Base-by-base conservation (phyloP, 1,140 invertebrate genomes). In the Arctopsyche grandis region DNA sequence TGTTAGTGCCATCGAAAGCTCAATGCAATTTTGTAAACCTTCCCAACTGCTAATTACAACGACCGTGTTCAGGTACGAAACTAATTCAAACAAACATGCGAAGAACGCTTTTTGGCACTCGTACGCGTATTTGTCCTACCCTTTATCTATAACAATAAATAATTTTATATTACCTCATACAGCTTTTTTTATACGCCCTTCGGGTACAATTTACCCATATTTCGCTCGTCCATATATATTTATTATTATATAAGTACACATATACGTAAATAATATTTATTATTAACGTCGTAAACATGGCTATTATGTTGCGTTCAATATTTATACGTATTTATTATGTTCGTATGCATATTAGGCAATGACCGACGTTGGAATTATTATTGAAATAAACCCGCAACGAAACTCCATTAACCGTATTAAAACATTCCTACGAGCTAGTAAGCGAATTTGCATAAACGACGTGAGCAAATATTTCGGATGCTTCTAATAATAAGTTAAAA, bases 161-260 rank as follows among this genome's bases (percentile, higher is more conserved):
- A 66, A 66, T 66, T 66, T 66, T 66, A 66, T 66, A 66, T 66
- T 66, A 66, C 63, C 63, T 66, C 63, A 66, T 66, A 66, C 63
- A 66, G 63, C 63, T 22, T 66, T 66, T 52, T 66, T 66, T 66
- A 66, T 66, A 66, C 63, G 63, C 21, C 63, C 63, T 66, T 22
- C 63, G 63, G 63, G 63, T 22, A 66, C 63, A 66, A 66, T 66
- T 66, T 29, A 26, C 63, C 24, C 63, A 66, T 22, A 66, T 66
- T 66, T 66, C 24, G 24, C 24, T 24, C 63, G 22, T 66, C 24
- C 63, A 66, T 66, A 66, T 66, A 60, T 60, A 19, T 60, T 19
- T 60, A 60, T 38, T 38, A 38, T 38, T 38, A 38, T 38, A 38
- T 38, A 38, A 38, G 29, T 7, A 60, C 56, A 16, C 56, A 21